phyloP scores from a whole-genome alignment of 2,113 vertebrate species.

The Eubucco bourcierii region DNA sequence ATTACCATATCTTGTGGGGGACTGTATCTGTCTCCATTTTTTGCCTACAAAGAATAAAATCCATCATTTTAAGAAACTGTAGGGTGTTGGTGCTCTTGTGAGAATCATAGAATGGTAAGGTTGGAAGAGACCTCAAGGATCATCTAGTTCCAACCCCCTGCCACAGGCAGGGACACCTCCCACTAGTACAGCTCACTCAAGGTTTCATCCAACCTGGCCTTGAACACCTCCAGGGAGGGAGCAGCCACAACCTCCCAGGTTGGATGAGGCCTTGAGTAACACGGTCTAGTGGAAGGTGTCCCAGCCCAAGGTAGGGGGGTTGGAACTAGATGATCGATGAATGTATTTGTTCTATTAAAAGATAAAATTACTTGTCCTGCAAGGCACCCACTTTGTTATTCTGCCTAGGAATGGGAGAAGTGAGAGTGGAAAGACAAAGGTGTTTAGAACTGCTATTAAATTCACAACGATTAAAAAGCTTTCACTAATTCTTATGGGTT shows the following conservation, averaged over 20 bases:
- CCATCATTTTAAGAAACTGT: background rate
- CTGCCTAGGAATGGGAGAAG: background rate
- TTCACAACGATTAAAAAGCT: background rate
- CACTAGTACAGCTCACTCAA: too few relatives aligned
- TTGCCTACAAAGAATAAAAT: background rate
- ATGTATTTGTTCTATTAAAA: background rate
- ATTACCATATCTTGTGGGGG: background rate
- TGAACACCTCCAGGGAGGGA: too few relatives aligned
- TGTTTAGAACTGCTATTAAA: slow-evolving; percentile 18
- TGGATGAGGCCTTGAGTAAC: too few relatives aligned
- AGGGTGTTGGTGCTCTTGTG: background rate
- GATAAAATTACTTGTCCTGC: background rate
- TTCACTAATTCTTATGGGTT: slow-evolving; percentile 4
- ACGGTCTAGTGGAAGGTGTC: too few relatives aligned
- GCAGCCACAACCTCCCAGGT: too few relatives aligned
- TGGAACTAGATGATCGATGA: too few relatives aligned
- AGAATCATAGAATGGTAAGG: too few relatives aligned
- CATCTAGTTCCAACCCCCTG: too few relatives aligned
- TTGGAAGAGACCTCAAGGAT: too few relatives aligned
- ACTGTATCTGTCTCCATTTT: background rate
- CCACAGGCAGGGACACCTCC: too few relatives aligned
- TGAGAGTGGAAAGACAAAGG: background rate
- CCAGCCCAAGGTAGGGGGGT: too few relatives aligned
- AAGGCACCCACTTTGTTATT: background rate
- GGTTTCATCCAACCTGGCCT: too few relatives aligned